These are phyloP conservation scores for Tetraodon nigroviridis DNA, from an alignment of 2,113 vertebrate genomes.

Conservation along the genomic window DNA sequence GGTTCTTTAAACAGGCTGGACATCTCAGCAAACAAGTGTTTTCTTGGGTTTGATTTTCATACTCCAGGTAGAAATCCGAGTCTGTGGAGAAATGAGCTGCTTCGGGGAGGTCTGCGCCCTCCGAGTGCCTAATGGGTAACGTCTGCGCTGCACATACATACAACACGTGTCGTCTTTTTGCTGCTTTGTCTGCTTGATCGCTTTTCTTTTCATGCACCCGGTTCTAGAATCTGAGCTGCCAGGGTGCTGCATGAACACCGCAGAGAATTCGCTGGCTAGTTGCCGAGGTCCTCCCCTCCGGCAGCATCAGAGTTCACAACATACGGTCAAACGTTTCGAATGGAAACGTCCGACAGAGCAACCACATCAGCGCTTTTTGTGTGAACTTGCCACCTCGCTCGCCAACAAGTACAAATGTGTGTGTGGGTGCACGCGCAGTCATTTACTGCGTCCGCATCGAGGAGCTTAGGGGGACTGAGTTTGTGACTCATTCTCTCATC, in stretches of 20 bases:
- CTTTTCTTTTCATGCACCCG: neutral
- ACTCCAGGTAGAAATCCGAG: neutral
- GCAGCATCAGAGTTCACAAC: neutral
- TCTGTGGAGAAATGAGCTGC: too few relatives aligned
- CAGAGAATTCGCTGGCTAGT: too few relatives aligned
- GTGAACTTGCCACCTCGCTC: slow-evolving; percentile 17
- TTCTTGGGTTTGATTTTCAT: slow-evolving; percentile 3
- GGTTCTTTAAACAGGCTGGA: too few relatives aligned
- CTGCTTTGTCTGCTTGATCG: neutral
- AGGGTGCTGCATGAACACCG: too few relatives aligned
- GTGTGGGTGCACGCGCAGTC: slow-evolving; percentile 33
- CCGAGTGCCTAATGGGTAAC: too few relatives aligned
- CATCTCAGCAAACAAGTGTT: too few relatives aligned
- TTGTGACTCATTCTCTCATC: slow-evolving; percentile 60
- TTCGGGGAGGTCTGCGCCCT: too few relatives aligned
- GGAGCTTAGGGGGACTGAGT: slow-evolving; percentile 56
- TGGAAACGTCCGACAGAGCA: slow-evolving; percentile 30
- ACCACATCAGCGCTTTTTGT: slow-evolving; percentile 36
- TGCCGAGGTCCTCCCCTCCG: neutral
- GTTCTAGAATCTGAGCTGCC: too few relatives aligned
- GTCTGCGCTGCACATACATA: too few relatives aligned
- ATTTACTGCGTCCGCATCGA: slow-evolving; percentile 61
- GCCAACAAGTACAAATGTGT: slow-evolving; percentile 26
- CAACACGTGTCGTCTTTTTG: too few relatives aligned
- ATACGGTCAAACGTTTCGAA: slow-evolving; percentile 37